phyloP scores from a whole-genome alignment of 2,888 invertebrate species.

The Drosophila nigricruria region DNA sequence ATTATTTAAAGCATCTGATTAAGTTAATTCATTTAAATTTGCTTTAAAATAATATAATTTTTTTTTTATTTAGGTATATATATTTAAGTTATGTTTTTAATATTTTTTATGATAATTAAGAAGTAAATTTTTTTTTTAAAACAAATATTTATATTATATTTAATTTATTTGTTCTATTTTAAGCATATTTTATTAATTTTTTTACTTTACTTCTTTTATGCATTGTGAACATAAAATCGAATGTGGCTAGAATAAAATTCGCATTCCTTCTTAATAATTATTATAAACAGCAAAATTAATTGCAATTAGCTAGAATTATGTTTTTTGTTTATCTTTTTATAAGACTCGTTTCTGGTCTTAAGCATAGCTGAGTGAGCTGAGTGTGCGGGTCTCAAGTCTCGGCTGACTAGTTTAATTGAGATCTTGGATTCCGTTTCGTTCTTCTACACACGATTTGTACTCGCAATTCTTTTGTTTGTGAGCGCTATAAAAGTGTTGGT shows the following conservation, averaged over 20 bases:
- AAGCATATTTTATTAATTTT: too few species aligned
- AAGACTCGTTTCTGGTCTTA: background rate
- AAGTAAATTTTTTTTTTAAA: too few species aligned
- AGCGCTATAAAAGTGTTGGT: conserved; percentile 67
- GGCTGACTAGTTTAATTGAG: conserved; percentile 44
- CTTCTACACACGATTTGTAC: conserved; percentile 32
- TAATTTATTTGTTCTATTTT: too few species aligned
- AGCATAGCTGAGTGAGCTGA: background rate
- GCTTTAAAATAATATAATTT: too few species aligned
- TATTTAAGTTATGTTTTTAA: too few species aligned
- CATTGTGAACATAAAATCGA: background rate
- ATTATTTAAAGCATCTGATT: too few species aligned
- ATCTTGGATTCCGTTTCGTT: conserved; percentile 51
- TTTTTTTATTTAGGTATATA: too few species aligned
- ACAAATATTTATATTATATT: too few species aligned
- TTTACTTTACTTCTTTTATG: too few species aligned
- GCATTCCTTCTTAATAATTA: background rate
- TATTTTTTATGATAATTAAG: too few species aligned
- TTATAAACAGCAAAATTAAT: background rate
- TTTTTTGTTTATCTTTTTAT: background rate
- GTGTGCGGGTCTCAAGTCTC: conserved; percentile 4
- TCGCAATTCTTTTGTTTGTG: conserved; percentile 57
- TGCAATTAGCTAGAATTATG: background rate
- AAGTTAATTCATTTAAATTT: too few species aligned
- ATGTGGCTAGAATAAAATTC: background rate